phyloP scores from a whole-genome alignment of 2,113 vertebrate species.

The Neogobius melanostomus region DNA sequence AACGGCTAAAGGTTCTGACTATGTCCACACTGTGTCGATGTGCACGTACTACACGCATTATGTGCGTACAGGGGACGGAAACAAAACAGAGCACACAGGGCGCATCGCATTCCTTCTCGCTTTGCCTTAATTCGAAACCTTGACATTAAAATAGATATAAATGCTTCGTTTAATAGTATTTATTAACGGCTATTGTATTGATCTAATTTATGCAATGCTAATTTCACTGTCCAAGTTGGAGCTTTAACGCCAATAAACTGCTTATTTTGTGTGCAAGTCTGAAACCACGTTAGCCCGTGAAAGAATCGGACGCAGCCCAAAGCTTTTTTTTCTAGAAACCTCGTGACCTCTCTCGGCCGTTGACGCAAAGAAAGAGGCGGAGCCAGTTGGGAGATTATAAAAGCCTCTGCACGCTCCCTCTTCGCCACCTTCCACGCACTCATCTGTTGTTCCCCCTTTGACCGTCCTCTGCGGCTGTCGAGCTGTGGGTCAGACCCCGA shows the following conservation, averaged over 20 bases:
- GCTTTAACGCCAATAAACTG: not conserved
- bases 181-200: rapidly evolving
- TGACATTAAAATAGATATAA: not conserved
- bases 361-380: conserved; percentile 49
- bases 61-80: conserved; percentile 3
- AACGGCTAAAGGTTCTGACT: conserved; percentile 5
- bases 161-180: not conserved
- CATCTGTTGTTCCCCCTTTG: conserved; percentile 30
- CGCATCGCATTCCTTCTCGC: conserved; percentile 12
- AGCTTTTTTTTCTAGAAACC: conserved; percentile 56
- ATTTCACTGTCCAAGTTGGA: rapidly evolving
- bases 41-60: conserved; percentile 40
- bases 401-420: not conserved
- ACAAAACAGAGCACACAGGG: conserved; percentile 33
- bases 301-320: conserved; percentile 36
- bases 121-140: rapidly evolving
- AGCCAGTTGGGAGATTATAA: conserved; percentile 69
- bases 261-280: not conserved
- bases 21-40: conserved; percentile 27
- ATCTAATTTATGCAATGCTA: rapidly evolving
- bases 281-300: no score
- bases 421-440: conserved; percentile 61
- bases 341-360: conserved; percentile 38
- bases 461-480: conserved; percentile 67
- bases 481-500: conserved; percentile 75